Percentiles rank a stretch among this genome's conserved stretches.
phyloP scores from a whole-genome alignment of 2,113 vertebrate species.

The Ictalurus furcatus region DNA sequence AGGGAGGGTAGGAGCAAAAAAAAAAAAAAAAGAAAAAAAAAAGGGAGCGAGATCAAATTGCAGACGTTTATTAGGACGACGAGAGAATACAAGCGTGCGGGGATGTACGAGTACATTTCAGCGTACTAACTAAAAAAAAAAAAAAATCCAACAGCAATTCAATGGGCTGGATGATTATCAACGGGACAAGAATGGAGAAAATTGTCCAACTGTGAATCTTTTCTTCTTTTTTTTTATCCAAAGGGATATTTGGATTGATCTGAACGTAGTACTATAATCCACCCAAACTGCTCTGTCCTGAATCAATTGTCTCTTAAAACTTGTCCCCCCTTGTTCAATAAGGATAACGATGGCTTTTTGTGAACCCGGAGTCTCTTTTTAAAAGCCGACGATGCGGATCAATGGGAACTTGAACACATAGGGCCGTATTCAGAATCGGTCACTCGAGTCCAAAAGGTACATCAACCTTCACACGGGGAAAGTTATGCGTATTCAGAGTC shows the following conservation, averaged over 20 bases:
- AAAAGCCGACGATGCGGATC: neutral
- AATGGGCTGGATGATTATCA: neutral
- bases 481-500: neutral
- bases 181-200: neutral
- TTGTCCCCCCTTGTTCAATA: neutral
- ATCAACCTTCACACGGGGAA: neutral
- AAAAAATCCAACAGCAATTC: neutral
- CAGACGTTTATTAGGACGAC: neutral
- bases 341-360: neutral
- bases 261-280: neutral
- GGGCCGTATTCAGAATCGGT: neutral
- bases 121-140: neutral
- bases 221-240: neutral
- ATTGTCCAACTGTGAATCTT: neutral
- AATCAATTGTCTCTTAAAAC: neutral
- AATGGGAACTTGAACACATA: neutral
- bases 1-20: neutral
- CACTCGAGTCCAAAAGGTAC: neutral
- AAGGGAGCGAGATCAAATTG: neutral
- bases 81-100: neutral
- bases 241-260: neutral
- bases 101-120: constrained; percentile 1
- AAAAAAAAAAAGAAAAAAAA: too few relatives aligned
- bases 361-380: neutral
- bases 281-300: neutral